A percentile compares a stretch with the other conserved stretches of the same genome.
phyloP scores from a whole-genome alignment of 2,888 invertebrate genomes.

The Cotesia congregata region DNA sequence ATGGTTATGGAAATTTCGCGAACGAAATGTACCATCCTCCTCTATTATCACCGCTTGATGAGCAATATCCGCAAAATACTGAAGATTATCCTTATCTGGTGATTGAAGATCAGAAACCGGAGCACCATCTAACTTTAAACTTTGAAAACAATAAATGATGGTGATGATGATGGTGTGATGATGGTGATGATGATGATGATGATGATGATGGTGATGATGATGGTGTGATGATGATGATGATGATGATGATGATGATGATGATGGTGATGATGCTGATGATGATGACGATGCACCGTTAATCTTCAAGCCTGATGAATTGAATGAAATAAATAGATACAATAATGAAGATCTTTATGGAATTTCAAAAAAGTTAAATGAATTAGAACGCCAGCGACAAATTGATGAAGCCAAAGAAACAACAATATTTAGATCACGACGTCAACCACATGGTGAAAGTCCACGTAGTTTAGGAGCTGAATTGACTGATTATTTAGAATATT shows the following conservation, averaged over 20 bases:
- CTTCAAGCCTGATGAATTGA: slow-evolving; percentile 12
- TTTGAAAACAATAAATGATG: slow-evolving; percentile 27
- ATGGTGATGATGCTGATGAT: slow-evolving; percentile 30
- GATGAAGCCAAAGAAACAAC: slow-evolving; percentile 36
- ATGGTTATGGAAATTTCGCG: slow-evolving; percentile 80
- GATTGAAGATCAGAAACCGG: slow-evolving; percentile 27
- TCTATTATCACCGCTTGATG: slow-evolving; percentile 57
- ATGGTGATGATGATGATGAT: slow-evolving; percentile 30
- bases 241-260: not conserved
- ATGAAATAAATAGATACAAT: slow-evolving; percentile 15
- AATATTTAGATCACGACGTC: slow-evolving; percentile 44
- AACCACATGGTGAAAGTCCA: slow-evolving; percentile 29
- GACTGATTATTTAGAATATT: slow-evolving; percentile 36
- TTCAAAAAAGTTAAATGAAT: slow-evolving; percentile 34
- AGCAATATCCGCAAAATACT: not conserved
- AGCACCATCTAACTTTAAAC: slow-evolving; percentile 29
- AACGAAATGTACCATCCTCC: slow-evolving; percentile 85
- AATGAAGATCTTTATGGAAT: slow-evolving; percentile 33
- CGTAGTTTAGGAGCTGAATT: slow-evolving; percentile 13
- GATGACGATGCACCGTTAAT: slow-evolving; percentile 37
- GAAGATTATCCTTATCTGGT: slow-evolving; percentile 30
- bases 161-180: too few species aligned
- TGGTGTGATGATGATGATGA: slow-evolving; percentile 39
- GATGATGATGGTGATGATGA: slow-evolving; percentile 34
- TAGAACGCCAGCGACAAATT: slow-evolving; percentile 34